Evolutionary conservation across 2,113 vertebrate species (phyloP).

Genomic region (Macrotis lagotis): DNA sequence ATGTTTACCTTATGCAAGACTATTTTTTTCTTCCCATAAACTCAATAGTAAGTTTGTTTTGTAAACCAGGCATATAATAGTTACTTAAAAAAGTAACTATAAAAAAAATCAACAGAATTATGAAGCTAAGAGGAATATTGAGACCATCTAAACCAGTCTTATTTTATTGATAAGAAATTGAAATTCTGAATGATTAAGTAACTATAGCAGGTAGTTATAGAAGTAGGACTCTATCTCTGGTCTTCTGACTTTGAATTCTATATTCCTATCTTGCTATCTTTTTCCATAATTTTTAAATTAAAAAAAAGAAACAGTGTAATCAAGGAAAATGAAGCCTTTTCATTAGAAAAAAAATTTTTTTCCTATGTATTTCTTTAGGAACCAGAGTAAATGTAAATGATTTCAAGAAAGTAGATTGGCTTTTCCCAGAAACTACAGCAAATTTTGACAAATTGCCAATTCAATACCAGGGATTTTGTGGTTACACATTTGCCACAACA

Average conservation of each 20-base stretch:
- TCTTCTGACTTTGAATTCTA: not conserved
- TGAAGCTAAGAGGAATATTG: not conserved
- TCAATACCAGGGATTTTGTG: slow-evolving; percentile 93
- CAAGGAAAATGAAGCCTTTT: slow-evolving; percentile 13
- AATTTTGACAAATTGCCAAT: slow-evolving; percentile 85
- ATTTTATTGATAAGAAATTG: not conserved
- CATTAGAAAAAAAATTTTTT: slow-evolving; percentile 33
- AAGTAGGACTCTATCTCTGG: not conserved
- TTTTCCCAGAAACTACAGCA: slow-evolving; percentile 87
- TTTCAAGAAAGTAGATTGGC: slow-evolving; percentile 88
- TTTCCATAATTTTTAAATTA: not conserved
- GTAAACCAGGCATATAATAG: not conserved
- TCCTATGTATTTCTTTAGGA: slow-evolving; percentile 79
- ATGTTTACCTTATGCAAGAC: not conserved
- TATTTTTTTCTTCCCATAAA: not conserved
- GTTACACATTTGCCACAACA: slow-evolving; percentile 85
- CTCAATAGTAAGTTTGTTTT: not conserved
- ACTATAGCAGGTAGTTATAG: not conserved
- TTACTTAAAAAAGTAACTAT: not conserved
- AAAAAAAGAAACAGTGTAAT: not conserved
- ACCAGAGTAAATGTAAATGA: slow-evolving; percentile 82
- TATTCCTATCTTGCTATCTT: not conserved
- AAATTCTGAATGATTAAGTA: not conserved
- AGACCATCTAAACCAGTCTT: not conserved
- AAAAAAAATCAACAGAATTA: too few species aligned